Evolutionary conservation across 2,113 vertebrate genomes (phyloP).

Genomic region (Strix uralensis): DNA sequence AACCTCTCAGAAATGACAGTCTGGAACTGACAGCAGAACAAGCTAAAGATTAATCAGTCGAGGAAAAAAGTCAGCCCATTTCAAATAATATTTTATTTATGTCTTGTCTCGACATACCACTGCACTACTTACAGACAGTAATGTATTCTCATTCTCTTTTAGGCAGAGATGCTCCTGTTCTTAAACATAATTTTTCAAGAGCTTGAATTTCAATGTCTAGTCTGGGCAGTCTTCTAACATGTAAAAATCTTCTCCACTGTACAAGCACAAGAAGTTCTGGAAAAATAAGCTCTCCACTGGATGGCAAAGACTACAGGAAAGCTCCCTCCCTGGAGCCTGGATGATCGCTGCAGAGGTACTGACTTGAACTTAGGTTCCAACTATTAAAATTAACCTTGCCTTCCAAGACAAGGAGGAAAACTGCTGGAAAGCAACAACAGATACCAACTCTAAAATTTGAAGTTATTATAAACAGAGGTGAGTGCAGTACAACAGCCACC

Average conservation of each 20-base stretch:
- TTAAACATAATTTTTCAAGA: neutral
- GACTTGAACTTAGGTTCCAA: neutral
- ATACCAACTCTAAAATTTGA: neutral
- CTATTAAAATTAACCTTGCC: neutral
- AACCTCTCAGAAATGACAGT: neutral
- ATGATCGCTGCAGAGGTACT: neutral
- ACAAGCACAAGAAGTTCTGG: neutral
- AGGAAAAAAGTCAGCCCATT: neutral
- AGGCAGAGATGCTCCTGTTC: neutral
- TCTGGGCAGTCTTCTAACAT: neutral
- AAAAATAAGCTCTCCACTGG: neutral
- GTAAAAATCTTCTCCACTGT: neutral
- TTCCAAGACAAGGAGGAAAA: neutral
- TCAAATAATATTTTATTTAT: slow-evolving; percentile 22
- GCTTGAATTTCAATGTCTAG: neutral
- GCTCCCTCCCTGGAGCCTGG: neutral
- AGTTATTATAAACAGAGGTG: fast-evolving
- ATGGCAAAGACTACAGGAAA: neutral
- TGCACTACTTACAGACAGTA: neutral
- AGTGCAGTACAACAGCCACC: neutral
- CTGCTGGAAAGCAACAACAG: neutral
- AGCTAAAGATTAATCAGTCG: neutral
- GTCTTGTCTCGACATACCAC: neutral
- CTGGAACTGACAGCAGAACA: neutral
- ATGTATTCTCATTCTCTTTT: neutral